Percentiles rank a stretch among this genome's conserved stretches.
Conservation (phyloP, 2,797 vertebrate genomes). For the Catamblyrhynchus diadema region DNA sequence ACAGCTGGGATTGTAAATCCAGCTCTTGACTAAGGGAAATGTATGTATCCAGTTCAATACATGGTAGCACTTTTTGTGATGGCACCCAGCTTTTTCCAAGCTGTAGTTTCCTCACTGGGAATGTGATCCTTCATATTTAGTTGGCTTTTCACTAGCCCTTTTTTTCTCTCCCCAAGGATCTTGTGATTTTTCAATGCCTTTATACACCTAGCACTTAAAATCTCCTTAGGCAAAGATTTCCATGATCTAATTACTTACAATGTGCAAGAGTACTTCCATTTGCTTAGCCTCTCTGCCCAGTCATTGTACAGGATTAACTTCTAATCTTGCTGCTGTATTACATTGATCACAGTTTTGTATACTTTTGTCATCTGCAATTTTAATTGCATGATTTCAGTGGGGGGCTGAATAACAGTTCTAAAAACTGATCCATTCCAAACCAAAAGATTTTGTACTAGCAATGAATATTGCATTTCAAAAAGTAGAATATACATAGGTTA, state of each 20-base stretch:
- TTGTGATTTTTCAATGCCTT: not conserved
- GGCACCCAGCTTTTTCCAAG: not conserved
- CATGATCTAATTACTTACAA: not conserved
- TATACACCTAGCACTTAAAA: not conserved
- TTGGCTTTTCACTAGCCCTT: not conserved
- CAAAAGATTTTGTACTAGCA: not conserved
- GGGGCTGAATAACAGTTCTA: not conserved
- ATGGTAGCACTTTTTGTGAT: not conserved
- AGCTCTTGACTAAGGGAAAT: not conserved
- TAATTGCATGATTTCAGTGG: not conserved
- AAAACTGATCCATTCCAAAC: not conserved
- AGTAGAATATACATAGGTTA: not conserved
- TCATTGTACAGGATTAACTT: not conserved
- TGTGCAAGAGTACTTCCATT: not conserved
- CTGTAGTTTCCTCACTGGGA: not conserved
- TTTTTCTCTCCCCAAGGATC: accelerated
- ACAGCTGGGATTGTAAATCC: not conserved
- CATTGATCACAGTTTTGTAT: not conserved
- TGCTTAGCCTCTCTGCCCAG: not conserved
- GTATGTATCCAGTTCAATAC: not conserved
- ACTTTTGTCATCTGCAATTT: not conserved
- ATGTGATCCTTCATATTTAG: not conserved
- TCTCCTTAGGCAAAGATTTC: not conserved
- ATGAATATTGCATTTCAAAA: not conserved
- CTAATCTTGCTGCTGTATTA: not conserved